Conservation (phyloP, 1,140 invertebrate species). For the Akabosia matsudoensis region DNA sequence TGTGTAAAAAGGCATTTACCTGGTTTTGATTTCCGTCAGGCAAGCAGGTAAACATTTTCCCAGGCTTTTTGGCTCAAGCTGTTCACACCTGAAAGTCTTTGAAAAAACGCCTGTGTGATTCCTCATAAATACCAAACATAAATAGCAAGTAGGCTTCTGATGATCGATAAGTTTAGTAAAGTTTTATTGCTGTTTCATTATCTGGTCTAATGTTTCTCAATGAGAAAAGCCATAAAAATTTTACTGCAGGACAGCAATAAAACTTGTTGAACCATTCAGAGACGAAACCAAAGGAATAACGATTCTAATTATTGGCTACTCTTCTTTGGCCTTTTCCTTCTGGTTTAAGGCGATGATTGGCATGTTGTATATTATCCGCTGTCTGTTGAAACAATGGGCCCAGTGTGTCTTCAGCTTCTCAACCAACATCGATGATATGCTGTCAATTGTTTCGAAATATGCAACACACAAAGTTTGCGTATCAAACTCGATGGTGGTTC, state of each 20-base stretch:
- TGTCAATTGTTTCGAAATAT: constrained; percentile 10
- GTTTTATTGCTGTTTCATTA: not conserved
- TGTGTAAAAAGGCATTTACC: no score
- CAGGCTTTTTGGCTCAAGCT: not conserved
- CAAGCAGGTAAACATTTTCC: constrained; percentile 12
- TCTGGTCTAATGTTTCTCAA: constrained; percentile 15
- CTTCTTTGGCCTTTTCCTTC: no score
- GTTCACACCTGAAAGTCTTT: not conserved
- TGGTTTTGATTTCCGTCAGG: not conserved
- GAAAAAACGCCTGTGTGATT: not conserved
- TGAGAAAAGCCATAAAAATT: constrained; percentile 35
- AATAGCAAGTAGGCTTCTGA: not conserved
- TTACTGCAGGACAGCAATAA: constrained; percentile 39
- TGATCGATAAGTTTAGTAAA: not conserved
- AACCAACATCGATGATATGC: not conserved
- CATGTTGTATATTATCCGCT: constrained; percentile 43
- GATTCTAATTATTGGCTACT: constrained; percentile 44
- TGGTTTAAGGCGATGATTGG: constrained; percentile 38
- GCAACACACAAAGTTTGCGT: not conserved
- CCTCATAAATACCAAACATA: not conserved
- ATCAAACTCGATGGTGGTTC: not conserved
- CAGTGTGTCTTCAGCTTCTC: constrained; percentile 7
- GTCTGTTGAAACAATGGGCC: not conserved
- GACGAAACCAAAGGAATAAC: constrained; percentile 43
- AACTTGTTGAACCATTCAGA: constrained; percentile 28